Conservation (phyloP, 2,797 vertebrate genomes). For the Chaetodon trifasciatus region DNA sequence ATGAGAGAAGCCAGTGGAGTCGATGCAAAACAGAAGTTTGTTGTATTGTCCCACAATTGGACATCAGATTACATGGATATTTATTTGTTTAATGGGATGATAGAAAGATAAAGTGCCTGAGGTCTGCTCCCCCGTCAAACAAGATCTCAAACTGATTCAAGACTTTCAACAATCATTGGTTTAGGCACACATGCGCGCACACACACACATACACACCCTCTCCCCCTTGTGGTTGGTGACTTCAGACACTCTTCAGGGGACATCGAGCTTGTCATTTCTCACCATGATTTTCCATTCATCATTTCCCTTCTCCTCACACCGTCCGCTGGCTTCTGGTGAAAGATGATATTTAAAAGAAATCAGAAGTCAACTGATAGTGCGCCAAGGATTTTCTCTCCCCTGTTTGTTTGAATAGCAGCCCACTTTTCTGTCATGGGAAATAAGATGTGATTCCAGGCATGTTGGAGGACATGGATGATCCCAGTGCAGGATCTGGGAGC, state of each 20-base stretch:
- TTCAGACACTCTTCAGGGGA: constrained; percentile 53
- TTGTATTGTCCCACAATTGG: constrained; percentile 43
- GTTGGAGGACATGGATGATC: constrained; percentile 55
- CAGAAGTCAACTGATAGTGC: constrained; percentile 46
- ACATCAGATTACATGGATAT: constrained; percentile 49
- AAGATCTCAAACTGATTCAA: constrained; percentile 25
- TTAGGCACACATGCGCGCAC: constrained; percentile 6
- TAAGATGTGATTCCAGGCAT: constrained; percentile 58
- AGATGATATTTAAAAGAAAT: constrained; percentile 60
- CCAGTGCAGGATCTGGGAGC: constrained; percentile 44
- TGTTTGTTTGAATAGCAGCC: constrained; percentile 62
- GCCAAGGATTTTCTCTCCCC: constrained; percentile 55
- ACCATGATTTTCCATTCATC: constrained; percentile 52
- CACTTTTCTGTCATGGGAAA: constrained; percentile 62
- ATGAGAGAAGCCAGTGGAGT: constrained; percentile 57
- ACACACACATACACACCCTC: neutral
- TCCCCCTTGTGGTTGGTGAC: constrained; percentile 30
- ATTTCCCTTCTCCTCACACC: constrained; percentile 47
- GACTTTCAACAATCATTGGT: constrained; percentile 27
- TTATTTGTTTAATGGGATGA: constrained; percentile 54
- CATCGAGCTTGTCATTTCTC: constrained; percentile 59
- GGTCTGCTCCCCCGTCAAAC: constrained; percentile 36
- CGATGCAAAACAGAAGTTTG: constrained; percentile 61
- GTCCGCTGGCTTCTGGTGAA: constrained; percentile 48
- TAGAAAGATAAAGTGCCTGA: constrained; percentile 47